Base-by-base conservation (phyloP, 2,113 vertebrate species). In the Anser cygnoides region DNA sequence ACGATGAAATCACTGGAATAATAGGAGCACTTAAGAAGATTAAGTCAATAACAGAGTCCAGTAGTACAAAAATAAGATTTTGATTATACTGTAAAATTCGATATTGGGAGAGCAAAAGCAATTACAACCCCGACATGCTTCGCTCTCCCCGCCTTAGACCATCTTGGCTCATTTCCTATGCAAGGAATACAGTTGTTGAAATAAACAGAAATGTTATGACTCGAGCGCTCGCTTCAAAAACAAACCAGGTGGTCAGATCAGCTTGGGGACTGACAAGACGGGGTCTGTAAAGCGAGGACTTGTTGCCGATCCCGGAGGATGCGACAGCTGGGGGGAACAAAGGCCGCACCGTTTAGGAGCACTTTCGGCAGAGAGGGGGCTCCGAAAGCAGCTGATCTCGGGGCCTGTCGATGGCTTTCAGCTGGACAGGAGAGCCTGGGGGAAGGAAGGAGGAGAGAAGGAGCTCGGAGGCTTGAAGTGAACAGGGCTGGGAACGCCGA, bases 21-120 rank as follows among this genome's bases (percentile, higher is more conserved):
- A 98, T 97, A 97, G 97, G 97, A 98, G 97, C 95, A 96, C 94
- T 97, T 97, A 97, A 97, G 97, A 97, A 97, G 97, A 97, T 98
- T 98, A 97, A 98, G 93, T 95, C 92, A 94, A 94, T 95, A 95
- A 95, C 95, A 96, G 94, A 93, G 95, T 95, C 96, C 97, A 97
- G 92, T 91, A 97, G 84, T 71, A 95, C 87, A 82, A 97, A 98
- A 97, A 98, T 96, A 94, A 97, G 95, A 96, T 91, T 95, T 93
- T 96, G 97, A 95, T 97, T 93, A 97, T 92, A 96, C 89, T 91
- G 88, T 97, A 97, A 97, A 97, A 97, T 96, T 97, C 87, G 87
- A 90, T 94, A 93, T 92, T 81, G 87, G 73, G 52, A 96, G 94
- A 95, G 95, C 94, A 96, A 97, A 98, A 97, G 93, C 96, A 96